Conservation (phyloP, 2,797 vertebrate species). For the Myotis planiceps region DNA sequence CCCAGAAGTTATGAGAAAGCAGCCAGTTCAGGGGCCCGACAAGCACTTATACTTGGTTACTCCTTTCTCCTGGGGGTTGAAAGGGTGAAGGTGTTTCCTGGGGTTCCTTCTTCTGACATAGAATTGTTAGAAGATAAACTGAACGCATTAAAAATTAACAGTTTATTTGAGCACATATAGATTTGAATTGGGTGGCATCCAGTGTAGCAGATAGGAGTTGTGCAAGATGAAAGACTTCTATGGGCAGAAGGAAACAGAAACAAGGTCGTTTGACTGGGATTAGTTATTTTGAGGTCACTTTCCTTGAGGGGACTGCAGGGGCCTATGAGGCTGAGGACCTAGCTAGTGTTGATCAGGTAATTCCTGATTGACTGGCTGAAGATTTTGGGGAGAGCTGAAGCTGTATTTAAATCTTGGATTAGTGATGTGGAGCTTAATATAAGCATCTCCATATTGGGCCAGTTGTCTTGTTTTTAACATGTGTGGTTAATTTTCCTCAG, state of each 20-base stretch:
- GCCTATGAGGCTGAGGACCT: not conserved
- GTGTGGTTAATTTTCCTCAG: not conserved
- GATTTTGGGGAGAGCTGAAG: not conserved
- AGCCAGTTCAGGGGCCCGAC: too few relatives aligned
- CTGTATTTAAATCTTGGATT: not conserved
- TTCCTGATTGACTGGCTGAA: too few relatives aligned
- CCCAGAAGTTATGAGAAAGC: not conserved
- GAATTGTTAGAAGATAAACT: not conserved
- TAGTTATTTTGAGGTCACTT: not conserved
- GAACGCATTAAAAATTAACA: not conserved
- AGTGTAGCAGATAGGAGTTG: too few relatives aligned
- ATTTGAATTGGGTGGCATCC: not conserved
- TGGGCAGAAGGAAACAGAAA: rapidly evolving
- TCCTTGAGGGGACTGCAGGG: not conserved
- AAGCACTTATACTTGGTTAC: not conserved
- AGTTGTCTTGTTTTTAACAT: not conserved
- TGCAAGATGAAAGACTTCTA: too few relatives aligned
- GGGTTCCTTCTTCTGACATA: not conserved
- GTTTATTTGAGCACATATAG: not conserved
- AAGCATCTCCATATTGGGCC: not conserved
- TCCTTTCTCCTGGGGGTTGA: not conserved
- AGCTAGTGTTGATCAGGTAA: too few relatives aligned
- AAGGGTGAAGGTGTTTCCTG: not conserved
- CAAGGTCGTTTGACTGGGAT: too few relatives aligned
- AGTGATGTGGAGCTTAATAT: not conserved